Base-by-base conservation (phyloP, 2,113 vertebrate genomes). In the Anguilla japonica region DNA sequence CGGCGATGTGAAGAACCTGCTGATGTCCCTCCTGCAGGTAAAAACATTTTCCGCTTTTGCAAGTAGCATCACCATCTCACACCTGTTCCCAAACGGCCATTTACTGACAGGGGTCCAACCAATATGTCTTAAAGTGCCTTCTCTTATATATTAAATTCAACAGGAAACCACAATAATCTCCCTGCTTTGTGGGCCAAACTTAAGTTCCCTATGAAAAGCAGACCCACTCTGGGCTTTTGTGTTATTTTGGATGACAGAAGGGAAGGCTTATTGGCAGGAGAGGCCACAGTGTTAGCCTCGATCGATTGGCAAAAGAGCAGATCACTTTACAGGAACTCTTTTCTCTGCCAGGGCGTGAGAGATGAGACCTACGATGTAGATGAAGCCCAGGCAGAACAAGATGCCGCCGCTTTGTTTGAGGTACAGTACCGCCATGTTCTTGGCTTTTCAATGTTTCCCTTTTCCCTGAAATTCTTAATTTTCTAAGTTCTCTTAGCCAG, bases 351-450 rank as follows among this genome's bases (percentile, higher is more conserved):
- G 96, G 96, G 95, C 0, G 89, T 79, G 81, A 88, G 96, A 89
- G 96, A 96, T 15, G 95, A 96, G 89, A 94, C 87, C 29, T 95
- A 94, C 29, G 93, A 95, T 0, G 96, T 96, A 91, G 95, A 96
- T 0, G 96, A 96, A 26, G 90, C n/a, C 0, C 89, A 93, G 87
- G 96, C 96, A 0, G 96, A 96, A 81, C 84, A 92, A 57, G 96
- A 96, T 26, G 96, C 96, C 0, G 87, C 92, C 0, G 9, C 87
- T 0, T 84, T 96, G 57, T 94, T 95, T 88, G 96, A 96, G 93
- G 95, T 96, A 84, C 41, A 46, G 79, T 86, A 67, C 26, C 20
- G 60, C 60, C 22, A 7, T 8, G 22, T 20, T 67, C 60, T 22
- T 67, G 18, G 60, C 4, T 63, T 20, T 53, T 3, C 22, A 2